Base-by-base conservation (phyloP, 1,140 invertebrate genomes). In the Atta cephalotes region DNA sequence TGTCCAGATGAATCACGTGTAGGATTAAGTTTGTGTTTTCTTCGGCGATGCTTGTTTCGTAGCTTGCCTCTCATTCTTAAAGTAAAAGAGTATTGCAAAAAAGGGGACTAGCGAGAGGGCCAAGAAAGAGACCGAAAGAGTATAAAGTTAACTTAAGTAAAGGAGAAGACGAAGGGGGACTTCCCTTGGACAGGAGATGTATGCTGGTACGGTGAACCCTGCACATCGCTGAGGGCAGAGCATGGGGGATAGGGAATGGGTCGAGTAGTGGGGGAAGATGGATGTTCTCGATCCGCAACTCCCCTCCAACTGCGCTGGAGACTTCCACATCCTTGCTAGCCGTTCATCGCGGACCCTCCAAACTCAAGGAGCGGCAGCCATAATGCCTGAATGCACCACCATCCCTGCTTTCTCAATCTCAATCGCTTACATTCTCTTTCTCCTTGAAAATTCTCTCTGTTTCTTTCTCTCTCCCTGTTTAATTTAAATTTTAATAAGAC, bases 401-500 rank as follows among this genome's bases (percentile, higher is more conserved):
- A 93, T 93, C 91, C 92, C 92, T 90, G 90, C 87, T 80, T 89
- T 80, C 62, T 79, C 66, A 49, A 78, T 70, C 80, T 89, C 80
- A 71, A 84, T 84, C 70, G 80, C 56, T 62, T 62, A 62, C 39
- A 62, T 74, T 84, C 63, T 87, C 79, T 81, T 12, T 77, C 77
- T 88, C 71, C 65, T 72, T 66, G 18, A 9, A 49, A 63, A 56
- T 7, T 39, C 18, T 66, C 65, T 45, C 25, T 10, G 39, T 53
- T 10, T 12, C 10, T 21, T 5, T 21, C 45, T 3, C 58, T 21
- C 31, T 82, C 86, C 53, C 77, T 89, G 85, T 90, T 90, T 93
- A 94, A 95, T 95, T 95, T 94, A 93, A 93, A 91, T 93, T 94
- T 94, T 94, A 94, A 94, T 95, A 95, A 95, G 93, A 92, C 84